Conservation (phyloP, 2,797 vertebrate species). For the Microctenopoma steveboyesi region DNA sequence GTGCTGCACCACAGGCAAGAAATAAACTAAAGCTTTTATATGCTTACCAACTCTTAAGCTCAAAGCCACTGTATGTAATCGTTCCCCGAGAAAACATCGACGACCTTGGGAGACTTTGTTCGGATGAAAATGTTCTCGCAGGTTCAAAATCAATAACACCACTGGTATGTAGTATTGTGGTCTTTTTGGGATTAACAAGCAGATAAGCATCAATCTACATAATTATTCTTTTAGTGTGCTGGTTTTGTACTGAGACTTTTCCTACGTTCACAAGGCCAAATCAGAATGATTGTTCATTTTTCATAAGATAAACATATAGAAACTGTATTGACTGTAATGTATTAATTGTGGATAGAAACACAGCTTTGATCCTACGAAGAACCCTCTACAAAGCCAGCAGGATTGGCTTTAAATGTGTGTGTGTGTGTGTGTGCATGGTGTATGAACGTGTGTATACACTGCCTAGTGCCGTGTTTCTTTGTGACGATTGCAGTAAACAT, state of each 20-base stretch:
- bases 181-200: constrained; percentile 14
- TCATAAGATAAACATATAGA: constrained; percentile 18
- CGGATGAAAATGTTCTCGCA: not conserved
- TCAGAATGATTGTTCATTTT: constrained; percentile 16
- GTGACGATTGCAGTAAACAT: constrained; percentile 43
- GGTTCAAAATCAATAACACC: constrained; percentile 1
- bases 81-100: constrained; percentile 12
- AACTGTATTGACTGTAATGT: constrained; percentile 20
- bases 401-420: constrained; percentile 26
- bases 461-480: constrained; percentile 37
- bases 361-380: constrained; percentile 33
- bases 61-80: not conserved
- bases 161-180: constrained; percentile 10
- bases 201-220: constrained; percentile 16
- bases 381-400: constrained; percentile 21
- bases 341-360: constrained; percentile 20
- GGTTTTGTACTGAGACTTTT: constrained; percentile 7
- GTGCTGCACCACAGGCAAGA: constrained; percentile 1
- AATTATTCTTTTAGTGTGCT: constrained; percentile 10
- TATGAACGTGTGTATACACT: not conserved
- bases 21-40: constrained; percentile 11
- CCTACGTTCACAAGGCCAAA: constrained; percentile 5
- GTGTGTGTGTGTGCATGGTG: constrained; percentile 10
- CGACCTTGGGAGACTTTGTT: constrained; percentile 26
- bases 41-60: not conserved